Evolutionary conservation across 2,113 vertebrate species (phyloP).

Genomic region (Psittacula cyanocephala): DNA sequence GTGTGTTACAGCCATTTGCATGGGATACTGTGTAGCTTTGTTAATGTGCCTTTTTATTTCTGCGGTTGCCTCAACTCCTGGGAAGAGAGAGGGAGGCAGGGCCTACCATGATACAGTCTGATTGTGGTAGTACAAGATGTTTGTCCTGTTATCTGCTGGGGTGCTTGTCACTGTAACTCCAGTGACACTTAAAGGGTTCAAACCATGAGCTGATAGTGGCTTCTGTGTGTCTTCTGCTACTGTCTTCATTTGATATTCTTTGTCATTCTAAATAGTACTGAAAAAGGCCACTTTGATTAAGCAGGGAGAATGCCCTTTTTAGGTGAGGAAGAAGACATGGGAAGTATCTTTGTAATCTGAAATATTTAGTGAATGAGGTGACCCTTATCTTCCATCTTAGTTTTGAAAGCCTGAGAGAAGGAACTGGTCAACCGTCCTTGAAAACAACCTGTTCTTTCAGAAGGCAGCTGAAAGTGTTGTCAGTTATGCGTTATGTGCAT

Average conservation of each 20-base stretch:
- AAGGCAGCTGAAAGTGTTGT: background rate
- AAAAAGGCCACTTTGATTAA: background rate
- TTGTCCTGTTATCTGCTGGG: background rate
- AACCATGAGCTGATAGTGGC: background rate
- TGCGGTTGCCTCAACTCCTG: background rate
- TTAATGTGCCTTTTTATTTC: background rate
- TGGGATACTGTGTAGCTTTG: background rate
- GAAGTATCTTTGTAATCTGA: background rate
- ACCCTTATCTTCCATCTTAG: background rate
- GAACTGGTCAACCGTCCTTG: background rate
- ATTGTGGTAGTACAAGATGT: background rate
- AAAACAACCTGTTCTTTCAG: background rate
- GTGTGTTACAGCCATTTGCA: background rate
- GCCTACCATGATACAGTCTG: background rate
- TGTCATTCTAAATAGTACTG: background rate
- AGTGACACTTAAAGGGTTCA: background rate
- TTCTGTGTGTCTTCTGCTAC: background rate
- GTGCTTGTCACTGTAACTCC: background rate
- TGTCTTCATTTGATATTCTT: background rate
- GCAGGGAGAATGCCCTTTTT: background rate
- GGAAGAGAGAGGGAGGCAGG: background rate
- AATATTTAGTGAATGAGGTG: background rate
- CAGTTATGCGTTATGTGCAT: background rate
- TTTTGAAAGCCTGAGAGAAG: background rate
- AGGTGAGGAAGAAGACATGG: background rate